Percentiles rank a stretch among this genome's conserved stretches.
phyloP scores from a whole-genome alignment of 2,797 vertebrate species.

The Steatocranus sp. region DNA sequence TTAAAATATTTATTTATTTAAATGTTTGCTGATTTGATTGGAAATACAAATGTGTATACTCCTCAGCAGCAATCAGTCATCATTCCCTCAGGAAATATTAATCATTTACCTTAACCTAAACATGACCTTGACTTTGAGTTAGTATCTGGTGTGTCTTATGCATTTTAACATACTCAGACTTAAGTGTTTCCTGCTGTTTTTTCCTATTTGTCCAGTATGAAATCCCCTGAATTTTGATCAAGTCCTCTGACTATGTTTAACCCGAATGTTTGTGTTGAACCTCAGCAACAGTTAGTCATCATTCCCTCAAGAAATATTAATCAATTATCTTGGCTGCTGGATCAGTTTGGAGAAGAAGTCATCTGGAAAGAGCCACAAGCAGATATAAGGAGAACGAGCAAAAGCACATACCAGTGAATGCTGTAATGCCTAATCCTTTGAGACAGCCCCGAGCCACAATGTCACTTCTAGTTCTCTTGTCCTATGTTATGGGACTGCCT shows the following conservation, averaged over 20 bases:
- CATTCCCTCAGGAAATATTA: background rate
- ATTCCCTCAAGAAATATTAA: constrained; percentile 84
- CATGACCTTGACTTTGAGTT: constrained; percentile 38
- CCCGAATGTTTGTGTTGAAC: constrained; percentile 69
- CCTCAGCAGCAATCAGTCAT: background rate
- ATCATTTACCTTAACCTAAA: background rate
- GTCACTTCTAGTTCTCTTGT: constrained; percentile 79
- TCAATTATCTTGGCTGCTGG: constrained; percentile 80
- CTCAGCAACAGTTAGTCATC: constrained; percentile 78
- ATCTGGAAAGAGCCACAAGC: constrained; percentile 82
- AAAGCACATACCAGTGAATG: constrained; percentile 77
- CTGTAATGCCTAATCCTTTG: constrained; percentile 81
- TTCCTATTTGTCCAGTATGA: constrained; percentile 38
- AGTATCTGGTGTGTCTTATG: background rate
- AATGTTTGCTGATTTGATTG: background rate
- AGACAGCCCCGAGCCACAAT: constrained; percentile 80
- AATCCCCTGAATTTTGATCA: constrained; percentile 47
- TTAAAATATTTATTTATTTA: background rate
- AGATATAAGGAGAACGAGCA: constrained; percentile 77
- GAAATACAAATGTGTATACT: background rate
- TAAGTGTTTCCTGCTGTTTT: constrained; percentile 21
- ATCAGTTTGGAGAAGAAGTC: constrained; percentile 80
- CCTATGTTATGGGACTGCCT: constrained; percentile 66
- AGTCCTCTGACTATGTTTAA: constrained; percentile 57
- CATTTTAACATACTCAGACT: constrained; percentile 23